Base-by-base conservation (phyloP, 2,797 vertebrate species). In the Acanthiza pusilla region DNA sequence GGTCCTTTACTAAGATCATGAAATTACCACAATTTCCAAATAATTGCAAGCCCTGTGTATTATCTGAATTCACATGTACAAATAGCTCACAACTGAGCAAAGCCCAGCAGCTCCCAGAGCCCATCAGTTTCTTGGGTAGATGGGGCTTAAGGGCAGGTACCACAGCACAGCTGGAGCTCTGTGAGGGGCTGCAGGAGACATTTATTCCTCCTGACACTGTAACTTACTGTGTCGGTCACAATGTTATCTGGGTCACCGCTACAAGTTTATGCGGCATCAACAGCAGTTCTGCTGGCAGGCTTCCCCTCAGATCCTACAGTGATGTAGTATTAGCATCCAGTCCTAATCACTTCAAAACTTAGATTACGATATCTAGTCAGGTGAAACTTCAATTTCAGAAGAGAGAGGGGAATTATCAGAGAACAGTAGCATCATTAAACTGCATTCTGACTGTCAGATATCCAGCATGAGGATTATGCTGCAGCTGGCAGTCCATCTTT, bases 121-220 rank as follows among this genome's bases (percentile, higher is more conserved):
- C 63, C 50, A 0, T 92, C 72, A n/a, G 62, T 47, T 74, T 61
- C 89, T 29, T 63, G 85, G 57, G 58, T 40, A 53, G 91, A 95
- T 70, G 67, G 73, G 85, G 91, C 94, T 94, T 91, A 50, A 90
- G 96, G 91, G 94, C 94, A 95, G 89, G 92, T 88, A 89, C 65
- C 16, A 7, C 0, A 5, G 92, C 94, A 93, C 94, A 96, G 96
- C 96, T 96, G 96, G 94, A 95, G 94, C 90, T 88, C 86, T 30
- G 51, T 4, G 38, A 88, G 66, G 79, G 88, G 77, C 90, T 79
- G 77, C n/a, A 76, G 66, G 74, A 93, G 94, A 96, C 94, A 30
- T 95, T 96, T 94, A 96, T 97, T 95, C 48, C 80, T 93, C 95
- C 94, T 95, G 94, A 96, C 94, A 94, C 92, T 76, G 63, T 81